Evolutionary conservation across 1,140 invertebrate genomes (phyloP).

Genomic region (Temnothorax nylanderi): DNA sequence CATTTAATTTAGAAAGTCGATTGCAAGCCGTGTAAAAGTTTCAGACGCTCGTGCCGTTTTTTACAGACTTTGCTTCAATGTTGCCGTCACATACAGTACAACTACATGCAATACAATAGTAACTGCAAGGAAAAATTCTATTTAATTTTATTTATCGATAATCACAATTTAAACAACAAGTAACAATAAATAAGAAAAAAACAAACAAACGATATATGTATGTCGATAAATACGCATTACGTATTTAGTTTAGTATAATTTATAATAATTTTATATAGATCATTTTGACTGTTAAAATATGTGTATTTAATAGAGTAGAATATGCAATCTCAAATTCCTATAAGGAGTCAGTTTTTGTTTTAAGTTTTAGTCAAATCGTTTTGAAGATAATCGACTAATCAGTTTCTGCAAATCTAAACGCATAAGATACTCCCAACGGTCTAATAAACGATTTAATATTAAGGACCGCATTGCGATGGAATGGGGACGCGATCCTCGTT

Average conservation of each 20-base stretch:
- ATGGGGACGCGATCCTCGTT: slow-evolving; percentile 13
- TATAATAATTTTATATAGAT: background rate
- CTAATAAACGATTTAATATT: slow-evolving; percentile 47
- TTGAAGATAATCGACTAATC: background rate
- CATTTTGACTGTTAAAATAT: background rate
- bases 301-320: background rate
- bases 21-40: slow-evolving; percentile 29
- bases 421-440: background rate
- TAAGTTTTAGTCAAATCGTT: background rate
- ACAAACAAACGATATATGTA: background rate
- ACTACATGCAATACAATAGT: background rate
- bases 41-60: background rate
- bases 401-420: background rate
- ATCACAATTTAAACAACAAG: background rate
- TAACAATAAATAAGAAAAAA: background rate
- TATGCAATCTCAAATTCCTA: background rate
- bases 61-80: background rate
- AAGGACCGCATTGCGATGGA: background rate
- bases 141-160: background rate
- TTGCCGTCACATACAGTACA: background rate
- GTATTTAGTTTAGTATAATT: background rate
- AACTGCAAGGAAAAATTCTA: background rate
- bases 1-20: slow-evolving; percentile 39
- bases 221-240: background rate
- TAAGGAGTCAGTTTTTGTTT: background rate